Percentiles rank a stretch among this genome's conserved stretches.
These are phyloP conservation scores for Ceyx cyanopectus DNA, from an alignment of 2,113 vertebrate genomes.

Conservation along the genomic window DNA sequence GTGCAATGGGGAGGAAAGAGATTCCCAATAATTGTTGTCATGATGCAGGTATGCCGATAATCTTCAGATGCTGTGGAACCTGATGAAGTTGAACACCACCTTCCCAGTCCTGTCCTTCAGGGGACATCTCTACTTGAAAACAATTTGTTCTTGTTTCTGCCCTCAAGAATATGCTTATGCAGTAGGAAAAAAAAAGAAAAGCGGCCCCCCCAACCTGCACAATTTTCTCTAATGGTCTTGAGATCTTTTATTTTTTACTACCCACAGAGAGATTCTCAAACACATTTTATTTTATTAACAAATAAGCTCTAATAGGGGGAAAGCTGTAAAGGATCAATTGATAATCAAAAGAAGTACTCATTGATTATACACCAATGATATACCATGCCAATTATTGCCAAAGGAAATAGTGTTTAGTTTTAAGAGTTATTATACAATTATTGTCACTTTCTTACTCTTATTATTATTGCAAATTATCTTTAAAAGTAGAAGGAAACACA, in stretches of 20 bases:
- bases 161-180: background rate
- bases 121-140: background rate
- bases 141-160: background rate
- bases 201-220: background rate
- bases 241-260: background rate
- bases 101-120: background rate
- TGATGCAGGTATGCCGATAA: background rate
- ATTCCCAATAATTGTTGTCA: rapidly evolving
- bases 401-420: background rate
- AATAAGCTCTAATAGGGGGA: slow-evolving; percentile 12
- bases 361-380: slow-evolving; percentile 35
- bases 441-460: slow-evolving; percentile 38
- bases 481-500: background rate
- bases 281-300: slow-evolving; percentile 49
- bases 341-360: slow-evolving; percentile 27
- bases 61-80: background rate
- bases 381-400: background rate
- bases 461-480: slow-evolving; percentile 2
- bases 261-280: background rate
- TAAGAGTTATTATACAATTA: slow-evolving; percentile 4
- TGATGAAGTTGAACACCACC: rapidly evolving
- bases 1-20: background rate
- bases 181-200: background rate
- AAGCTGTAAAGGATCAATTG: slow-evolving; percentile 7
- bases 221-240: background rate